phyloP scores from a whole-genome alignment of 1,140 invertebrate species.

The Ooceraea biroi region DNA sequence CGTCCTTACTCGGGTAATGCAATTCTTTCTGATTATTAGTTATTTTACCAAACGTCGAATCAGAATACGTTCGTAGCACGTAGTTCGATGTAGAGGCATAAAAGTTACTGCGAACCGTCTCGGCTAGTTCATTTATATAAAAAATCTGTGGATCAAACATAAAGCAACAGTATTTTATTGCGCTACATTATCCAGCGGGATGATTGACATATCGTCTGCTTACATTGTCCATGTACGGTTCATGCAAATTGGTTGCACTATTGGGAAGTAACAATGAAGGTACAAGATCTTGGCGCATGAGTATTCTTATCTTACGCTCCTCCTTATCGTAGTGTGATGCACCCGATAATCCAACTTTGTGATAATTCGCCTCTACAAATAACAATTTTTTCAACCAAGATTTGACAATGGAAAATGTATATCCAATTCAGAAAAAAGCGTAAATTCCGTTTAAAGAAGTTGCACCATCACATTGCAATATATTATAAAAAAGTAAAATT shows the following conservation, averaged over 20 bases:
- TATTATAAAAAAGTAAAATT: background rate
- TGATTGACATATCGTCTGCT: background rate
- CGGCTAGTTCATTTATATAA: background rate
- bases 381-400: background rate
- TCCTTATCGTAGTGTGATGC: constrained; percentile 8
- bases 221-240: constrained; percentile 35
- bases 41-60: constrained; percentile 15
- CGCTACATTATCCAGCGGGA: background rate
- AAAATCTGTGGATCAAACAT: constrained; percentile 10
- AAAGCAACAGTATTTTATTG: background rate
- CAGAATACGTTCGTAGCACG: background rate
- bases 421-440: background rate
- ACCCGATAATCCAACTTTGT: constrained; percentile 30
- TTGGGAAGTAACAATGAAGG: constrained; percentile 39
- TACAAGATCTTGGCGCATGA: constrained; percentile 19
- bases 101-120: constrained; percentile 4
- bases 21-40: constrained; percentile 33
- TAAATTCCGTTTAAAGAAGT: background rate
- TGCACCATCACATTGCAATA: background rate
- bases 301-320: background rate
- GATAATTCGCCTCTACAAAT: constrained; percentile 35
- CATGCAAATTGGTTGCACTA: constrained; percentile 40
- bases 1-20: constrained; percentile 41
- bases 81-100: background rate
- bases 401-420: background rate